These are phyloP conservation scores for Falco biarmicus DNA, from an alignment of 2,797 vertebrate species.

Conservation along the genomic window DNA sequence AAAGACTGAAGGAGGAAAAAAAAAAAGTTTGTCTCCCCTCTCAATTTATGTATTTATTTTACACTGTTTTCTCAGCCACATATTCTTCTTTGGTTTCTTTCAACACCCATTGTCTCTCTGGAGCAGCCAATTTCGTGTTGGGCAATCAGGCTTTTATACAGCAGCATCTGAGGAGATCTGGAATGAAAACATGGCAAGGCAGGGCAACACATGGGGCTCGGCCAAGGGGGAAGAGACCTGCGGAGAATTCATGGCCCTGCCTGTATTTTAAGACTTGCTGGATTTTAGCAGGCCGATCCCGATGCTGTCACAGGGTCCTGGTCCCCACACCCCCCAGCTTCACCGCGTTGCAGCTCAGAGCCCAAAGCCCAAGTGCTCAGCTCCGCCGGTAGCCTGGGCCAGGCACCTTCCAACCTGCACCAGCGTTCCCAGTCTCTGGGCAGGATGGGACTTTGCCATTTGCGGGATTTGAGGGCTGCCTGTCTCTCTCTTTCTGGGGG, in stretches of 20 bases:
- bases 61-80: not conserved
- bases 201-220: too few relatives aligned
- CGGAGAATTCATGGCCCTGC: rapidly evolving
- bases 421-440: not conserved
- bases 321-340: not conserved
- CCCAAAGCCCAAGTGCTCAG: not conserved
- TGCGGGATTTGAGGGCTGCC: not conserved
- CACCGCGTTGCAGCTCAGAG: rapidly evolving
- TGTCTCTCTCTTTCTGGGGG: rapidly evolving
- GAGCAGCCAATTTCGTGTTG: not conserved
- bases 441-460: rapidly evolving
- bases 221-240: not conserved
- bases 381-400: rapidly evolving
- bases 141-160: not conserved
- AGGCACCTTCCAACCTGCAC: not conserved
- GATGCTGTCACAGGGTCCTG: rapidly evolving
- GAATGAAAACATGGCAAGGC: rapidly evolving
- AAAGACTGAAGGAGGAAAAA: too few relatives aligned
- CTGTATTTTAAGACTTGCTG: not conserved
- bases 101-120: not conserved
- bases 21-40: too few relatives aligned
- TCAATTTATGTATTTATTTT: not conserved
- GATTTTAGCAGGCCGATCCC: too few relatives aligned
- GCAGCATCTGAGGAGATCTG: not conserved
- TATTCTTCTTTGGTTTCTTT: not conserved